phyloP scores from a whole-genome alignment of 23 tunicate species.

The Styela plicata region DNA sequence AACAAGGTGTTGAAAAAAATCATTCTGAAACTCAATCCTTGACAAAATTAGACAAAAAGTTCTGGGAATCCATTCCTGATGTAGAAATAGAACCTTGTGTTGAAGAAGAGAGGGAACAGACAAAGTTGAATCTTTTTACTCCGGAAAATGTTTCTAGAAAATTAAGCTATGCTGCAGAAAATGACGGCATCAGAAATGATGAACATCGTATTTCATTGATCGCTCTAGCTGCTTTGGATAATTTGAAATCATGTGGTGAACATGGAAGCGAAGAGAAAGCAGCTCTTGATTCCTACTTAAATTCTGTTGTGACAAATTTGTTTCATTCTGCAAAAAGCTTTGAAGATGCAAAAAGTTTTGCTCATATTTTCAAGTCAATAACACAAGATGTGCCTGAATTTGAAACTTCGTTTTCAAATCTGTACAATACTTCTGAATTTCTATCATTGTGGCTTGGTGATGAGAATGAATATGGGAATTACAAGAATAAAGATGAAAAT shows the following conservation, averaged over 20 bases:
- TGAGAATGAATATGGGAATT: background rate
- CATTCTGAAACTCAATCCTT: background rate
- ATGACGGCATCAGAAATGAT: background rate
- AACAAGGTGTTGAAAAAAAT: background rate
- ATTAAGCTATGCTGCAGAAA: background rate
- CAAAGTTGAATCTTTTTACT: background rate
- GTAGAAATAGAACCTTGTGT: slow-evolving; percentile 2
- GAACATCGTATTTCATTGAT: background rate
- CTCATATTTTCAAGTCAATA: background rate
- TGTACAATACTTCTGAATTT: background rate
- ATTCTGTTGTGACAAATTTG: background rate
- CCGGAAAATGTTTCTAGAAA: background rate
- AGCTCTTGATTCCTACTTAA: background rate
- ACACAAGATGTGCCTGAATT: background rate
- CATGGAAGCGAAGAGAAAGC: background rate
- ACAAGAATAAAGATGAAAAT: background rate
- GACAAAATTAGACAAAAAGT: background rate
- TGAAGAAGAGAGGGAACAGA: background rate
- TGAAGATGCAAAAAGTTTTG: background rate
- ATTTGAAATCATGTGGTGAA: background rate
- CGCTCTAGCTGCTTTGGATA: slow-evolving; percentile 14
- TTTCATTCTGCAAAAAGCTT: background rate
- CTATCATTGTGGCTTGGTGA: background rate
- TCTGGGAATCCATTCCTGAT: slow-evolving; percentile 27
- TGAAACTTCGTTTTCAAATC: background rate